A percentile compares a stretch with the other conserved stretches of the same genome.
These are phyloP conservation scores for Scylla paramamosain DNA, from an alignment of 1,140 invertebrate genomes.

Conservation along the genomic window DNA sequence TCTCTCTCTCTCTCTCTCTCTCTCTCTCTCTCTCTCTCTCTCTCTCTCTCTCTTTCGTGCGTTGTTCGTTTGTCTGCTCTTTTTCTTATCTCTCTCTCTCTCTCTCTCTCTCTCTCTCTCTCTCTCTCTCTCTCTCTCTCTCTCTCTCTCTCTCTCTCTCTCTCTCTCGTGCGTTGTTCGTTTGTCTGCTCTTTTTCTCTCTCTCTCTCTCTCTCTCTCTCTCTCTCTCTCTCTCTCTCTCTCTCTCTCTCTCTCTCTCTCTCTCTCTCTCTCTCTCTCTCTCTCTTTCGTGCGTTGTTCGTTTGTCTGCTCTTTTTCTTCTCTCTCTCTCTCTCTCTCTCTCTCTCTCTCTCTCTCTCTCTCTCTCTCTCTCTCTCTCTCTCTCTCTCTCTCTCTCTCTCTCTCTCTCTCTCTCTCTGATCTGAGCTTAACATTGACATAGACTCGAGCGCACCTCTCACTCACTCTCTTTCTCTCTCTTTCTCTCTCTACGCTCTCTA, in stretches of 20 bases:
- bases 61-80: not conserved
- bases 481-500: not conserved
- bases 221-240: not conserved
- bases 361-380: not conserved
- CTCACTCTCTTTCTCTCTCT: not conserved
- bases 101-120: not conserved
- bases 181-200: not conserved
- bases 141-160: not conserved
- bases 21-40: conserved; percentile 24
- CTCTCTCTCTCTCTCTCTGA: not conserved
- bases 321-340: conserved; percentile 28
- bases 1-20: not conserved
- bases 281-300: not conserved
- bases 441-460: not conserved
- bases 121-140: not conserved
- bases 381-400: not conserved
- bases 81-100: not conserved
- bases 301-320: no score
- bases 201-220: not conserved
- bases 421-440: no score
- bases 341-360: not conserved
- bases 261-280: conserved; percentile 19
- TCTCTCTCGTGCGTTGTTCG: not conserved
- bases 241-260: not conserved
- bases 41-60: not conserved